phyloP scores from a whole-genome alignment of 2,113 vertebrate species.

The Gyps fulvus region DNA sequence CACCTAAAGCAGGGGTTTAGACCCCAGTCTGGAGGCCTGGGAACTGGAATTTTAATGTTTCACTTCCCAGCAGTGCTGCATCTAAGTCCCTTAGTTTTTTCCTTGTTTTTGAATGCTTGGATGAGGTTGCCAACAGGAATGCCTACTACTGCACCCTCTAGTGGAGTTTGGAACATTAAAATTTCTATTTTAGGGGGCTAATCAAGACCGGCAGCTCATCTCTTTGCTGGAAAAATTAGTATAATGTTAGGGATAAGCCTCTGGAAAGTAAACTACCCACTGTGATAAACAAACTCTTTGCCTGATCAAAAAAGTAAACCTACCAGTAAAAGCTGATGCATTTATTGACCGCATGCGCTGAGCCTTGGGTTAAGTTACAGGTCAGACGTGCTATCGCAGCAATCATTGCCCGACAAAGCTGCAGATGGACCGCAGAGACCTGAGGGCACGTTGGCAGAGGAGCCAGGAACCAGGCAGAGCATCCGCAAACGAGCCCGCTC shows the following conservation, averaged over 20 bases:
- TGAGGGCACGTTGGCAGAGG: accelerated
- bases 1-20: neutral
- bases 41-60: neutral
- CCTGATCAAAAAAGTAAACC: neutral
- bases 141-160: neutral
- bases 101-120: neutral
- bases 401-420: neutral
- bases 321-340: neutral
- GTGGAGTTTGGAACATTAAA: neutral
- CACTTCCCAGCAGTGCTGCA: neutral
- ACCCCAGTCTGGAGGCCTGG: accelerated
- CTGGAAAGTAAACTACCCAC: neutral
- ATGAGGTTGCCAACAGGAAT: neutral
- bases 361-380: neutral
- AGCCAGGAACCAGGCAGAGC: neutral
- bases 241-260: neutral
- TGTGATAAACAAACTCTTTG: neutral
- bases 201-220: neutral
- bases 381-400: neutral
- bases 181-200: neutral
- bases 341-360: neutral
- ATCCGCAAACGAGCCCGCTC: neutral
- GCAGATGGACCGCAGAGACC: neutral
- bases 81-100: neutral
- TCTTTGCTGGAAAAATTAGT: neutral